Percentiles rank a stretch among this genome's conserved stretches.
phyloP scores from a whole-genome alignment of 1,140 invertebrate genomes.

The Nasonia giraulti region DNA sequence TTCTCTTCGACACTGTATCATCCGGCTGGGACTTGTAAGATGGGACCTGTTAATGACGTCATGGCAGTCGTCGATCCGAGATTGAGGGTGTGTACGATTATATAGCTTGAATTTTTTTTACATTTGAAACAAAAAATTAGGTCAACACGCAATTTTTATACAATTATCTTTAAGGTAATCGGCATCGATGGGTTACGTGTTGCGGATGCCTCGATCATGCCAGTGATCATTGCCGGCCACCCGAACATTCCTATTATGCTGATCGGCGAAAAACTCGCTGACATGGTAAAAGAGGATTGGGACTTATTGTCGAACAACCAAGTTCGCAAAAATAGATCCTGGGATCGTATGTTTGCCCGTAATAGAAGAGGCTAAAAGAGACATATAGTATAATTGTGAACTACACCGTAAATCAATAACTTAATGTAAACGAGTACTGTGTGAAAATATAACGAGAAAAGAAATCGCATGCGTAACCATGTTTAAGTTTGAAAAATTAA shows the following conservation, averaged over 20 bases:
- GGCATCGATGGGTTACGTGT: background rate
- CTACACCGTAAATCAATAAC: no score
- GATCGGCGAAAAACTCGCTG: constrained; percentile 2
- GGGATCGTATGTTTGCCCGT: no score
- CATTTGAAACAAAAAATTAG: no score
- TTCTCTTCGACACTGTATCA: background rate
- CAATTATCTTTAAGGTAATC: background rate
- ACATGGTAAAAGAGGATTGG: background rate
- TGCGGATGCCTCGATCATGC: constrained; percentile 12
- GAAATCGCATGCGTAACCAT: no score
- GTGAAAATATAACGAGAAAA: no score
- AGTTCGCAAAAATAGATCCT: no score
- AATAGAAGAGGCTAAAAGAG: no score
- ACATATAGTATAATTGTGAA: no score
- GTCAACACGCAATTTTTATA: background rate
- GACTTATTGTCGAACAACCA: background rate
- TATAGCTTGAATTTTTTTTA: no score
- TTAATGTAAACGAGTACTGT: no score
- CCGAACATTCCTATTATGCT: background rate
- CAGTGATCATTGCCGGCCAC: background rate
- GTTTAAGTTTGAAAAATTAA: no score
- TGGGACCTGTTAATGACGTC: background rate
- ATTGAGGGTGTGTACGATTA: no score
- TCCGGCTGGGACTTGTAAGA: background rate
- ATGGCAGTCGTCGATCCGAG: constrained; percentile 1